Conservation (phyloP, 2,113 vertebrate genomes). For the Chrysemys picta region DNA sequence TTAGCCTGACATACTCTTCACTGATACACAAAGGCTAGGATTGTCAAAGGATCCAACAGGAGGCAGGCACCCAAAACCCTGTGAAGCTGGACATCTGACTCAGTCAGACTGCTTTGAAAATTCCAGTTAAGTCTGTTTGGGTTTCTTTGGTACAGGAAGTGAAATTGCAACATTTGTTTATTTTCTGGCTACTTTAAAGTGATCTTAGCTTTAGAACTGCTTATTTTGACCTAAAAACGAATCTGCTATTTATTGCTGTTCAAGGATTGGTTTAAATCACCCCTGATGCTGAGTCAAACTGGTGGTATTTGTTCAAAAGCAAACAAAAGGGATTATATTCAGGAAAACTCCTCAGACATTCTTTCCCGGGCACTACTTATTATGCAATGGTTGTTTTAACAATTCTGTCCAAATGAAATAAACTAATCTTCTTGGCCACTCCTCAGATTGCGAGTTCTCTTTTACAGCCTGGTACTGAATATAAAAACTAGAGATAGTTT, state of each 20-base stretch:
- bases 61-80: not conserved
- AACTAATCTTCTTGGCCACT: not conserved
- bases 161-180: accelerated
- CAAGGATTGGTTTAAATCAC: not conserved
- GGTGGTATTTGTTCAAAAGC: not conserved
- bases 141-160: not conserved
- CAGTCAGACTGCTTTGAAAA: not conserved
- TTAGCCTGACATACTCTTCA: not conserved
- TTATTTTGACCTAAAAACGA: not conserved
- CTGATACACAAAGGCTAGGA: not conserved
- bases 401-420: not conserved
- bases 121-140: not conserved
- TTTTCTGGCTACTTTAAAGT: accelerated
- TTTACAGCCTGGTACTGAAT: slow-evolving; percentile 42
- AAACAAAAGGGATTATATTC: not conserved
- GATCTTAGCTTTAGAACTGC: not conserved
- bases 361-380: not conserved
- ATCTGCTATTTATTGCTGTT: not conserved
- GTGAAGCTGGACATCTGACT: not conserved
- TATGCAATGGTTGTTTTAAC: not conserved
- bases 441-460: not conserved
- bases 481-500: not conserved
- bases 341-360: not conserved
- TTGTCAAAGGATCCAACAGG: not conserved
- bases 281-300: not conserved